phyloP scores from a whole-genome alignment of 2,888 invertebrate species.

The Notodonta ziczac region DNA sequence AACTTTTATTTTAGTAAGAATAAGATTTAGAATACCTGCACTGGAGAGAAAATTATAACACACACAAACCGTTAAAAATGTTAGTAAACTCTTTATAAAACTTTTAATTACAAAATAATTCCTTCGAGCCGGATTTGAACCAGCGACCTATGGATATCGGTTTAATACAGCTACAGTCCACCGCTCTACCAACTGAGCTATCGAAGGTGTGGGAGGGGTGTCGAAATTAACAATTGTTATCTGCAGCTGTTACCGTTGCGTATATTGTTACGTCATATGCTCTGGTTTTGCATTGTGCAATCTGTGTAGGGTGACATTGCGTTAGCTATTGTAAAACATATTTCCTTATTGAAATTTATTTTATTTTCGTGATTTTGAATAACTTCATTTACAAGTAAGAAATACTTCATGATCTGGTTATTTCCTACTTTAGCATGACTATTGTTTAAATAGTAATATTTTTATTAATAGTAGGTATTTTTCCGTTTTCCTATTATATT shows the following conservation, averaged over 20 bases:
- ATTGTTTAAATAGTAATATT: too few species aligned
- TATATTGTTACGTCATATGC: conserved; percentile 9
- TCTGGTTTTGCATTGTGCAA: neutral
- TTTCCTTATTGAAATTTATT: too few species aligned
- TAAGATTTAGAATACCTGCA: too few species aligned
- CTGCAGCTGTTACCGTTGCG: neutral
- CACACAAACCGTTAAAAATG: too few species aligned
- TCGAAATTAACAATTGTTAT: conserved; percentile 18
- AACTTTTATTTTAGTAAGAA: too few species aligned
- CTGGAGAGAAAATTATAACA: too few species aligned
- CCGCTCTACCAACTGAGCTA: conserved; percentile 84
- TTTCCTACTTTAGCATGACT: too few species aligned
- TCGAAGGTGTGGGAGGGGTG: conserved; percentile 54
- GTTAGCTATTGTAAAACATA: neutral
- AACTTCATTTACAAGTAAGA: too few species aligned
- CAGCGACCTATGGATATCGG: conserved; percentile 87
- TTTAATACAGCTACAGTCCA: conserved; percentile 66
- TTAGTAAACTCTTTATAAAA: neutral
- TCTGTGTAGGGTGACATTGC: neutral
- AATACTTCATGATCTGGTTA: too few species aligned
- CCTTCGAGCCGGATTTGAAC: conserved; percentile 89
- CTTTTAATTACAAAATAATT: conserved; percentile 47
- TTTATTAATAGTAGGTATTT: too few species aligned
- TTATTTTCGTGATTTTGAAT: too few species aligned
- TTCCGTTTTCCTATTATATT: too few species aligned